A percentile compares a stretch with the other conserved stretches of the same genome.
Conservation (phyloP, 2,113 vertebrate genomes). For the Toxotes jaculatrix region DNA sequence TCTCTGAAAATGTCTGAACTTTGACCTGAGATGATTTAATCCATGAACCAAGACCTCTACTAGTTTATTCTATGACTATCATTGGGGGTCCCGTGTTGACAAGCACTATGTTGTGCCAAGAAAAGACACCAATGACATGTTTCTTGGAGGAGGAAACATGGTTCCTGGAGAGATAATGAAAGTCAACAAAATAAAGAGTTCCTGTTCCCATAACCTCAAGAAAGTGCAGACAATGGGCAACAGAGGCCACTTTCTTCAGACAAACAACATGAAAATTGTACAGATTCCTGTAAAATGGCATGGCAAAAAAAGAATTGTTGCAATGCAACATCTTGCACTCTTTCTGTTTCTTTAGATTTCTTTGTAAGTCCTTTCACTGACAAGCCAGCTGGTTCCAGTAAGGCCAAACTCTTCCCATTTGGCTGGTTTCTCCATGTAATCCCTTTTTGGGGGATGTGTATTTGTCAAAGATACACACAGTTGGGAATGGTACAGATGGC, state of each 20-base stretch:
- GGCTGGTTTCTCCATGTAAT: slow-evolving; percentile 76
- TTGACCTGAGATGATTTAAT: slow-evolving; percentile 24
- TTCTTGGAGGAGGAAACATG: slow-evolving; percentile 29
- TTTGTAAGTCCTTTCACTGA: slow-evolving; percentile 65
- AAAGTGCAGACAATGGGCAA: background rate
- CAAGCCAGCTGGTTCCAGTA: slow-evolving; percentile 80
- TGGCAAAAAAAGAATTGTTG: slow-evolving; percentile 44
- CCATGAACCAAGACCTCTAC: slow-evolving; percentile 16
- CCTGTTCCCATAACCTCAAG: background rate
- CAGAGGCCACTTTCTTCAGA: slow-evolving; percentile 8
- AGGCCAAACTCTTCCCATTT: slow-evolving; percentile 76
- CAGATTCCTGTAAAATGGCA: slow-evolving; percentile 12
- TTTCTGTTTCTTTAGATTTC: slow-evolving; percentile 72
- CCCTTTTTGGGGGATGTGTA: slow-evolving; percentile 68
- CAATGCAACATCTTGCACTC: slow-evolving; percentile 62
- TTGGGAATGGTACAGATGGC: slow-evolving; percentile 81
- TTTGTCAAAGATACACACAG: slow-evolving; percentile 82
- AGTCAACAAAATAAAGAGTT: slow-evolving; percentile 53
- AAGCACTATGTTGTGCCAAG: slow-evolving; percentile 23
- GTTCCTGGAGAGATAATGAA: slow-evolving; percentile 47
- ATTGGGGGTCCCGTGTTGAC: slow-evolving; percentile 23
- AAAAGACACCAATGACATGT: slow-evolving; percentile 30
- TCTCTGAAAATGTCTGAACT: slow-evolving; percentile 18
- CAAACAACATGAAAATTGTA: slow-evolving; percentile 6
- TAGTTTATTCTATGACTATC: slow-evolving; percentile 35